phyloP scores from a whole-genome alignment of 2,113 vertebrate genomes.

The Calyptomena viridis region DNA sequence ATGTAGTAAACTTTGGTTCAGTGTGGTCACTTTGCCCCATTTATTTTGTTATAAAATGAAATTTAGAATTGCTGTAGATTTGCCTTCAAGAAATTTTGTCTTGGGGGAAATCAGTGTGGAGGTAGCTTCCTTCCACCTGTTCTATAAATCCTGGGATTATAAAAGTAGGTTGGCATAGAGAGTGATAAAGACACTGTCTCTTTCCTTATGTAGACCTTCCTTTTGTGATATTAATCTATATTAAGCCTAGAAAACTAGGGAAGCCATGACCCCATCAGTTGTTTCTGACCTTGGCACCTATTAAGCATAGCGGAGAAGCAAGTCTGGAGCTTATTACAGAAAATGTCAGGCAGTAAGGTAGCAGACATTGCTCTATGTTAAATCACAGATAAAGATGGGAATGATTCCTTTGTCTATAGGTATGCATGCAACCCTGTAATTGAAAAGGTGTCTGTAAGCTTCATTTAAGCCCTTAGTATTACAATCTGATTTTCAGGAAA shows the following conservation, averaged over 20 bases:
- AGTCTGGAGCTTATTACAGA: background rate
- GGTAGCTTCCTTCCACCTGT: background rate
- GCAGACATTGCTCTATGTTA: background rate
- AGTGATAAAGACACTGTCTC: background rate
- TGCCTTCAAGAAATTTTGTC: background rate
- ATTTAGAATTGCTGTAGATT: background rate
- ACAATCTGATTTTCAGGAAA: background rate
- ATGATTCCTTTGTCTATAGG: background rate
- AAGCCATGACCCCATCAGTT: background rate
- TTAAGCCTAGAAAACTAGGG: background rate
- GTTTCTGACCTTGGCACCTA: background rate
- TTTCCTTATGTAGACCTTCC: background rate
- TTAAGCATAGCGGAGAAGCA: background rate
- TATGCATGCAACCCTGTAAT: background rate
- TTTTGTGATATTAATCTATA: background rate
- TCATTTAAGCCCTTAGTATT: background rate
- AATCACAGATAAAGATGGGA: background rate
- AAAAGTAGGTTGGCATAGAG: background rate
- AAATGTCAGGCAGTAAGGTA: background rate
- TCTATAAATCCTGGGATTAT: background rate
- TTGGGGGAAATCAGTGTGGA: background rate
- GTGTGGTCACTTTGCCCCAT: background rate
- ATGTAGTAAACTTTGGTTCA: background rate
- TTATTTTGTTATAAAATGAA: background rate
- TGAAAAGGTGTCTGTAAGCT: background rate